phyloP scores from a whole-genome alignment of 2,888 invertebrate species.

The Dasypolia templi region DNA sequence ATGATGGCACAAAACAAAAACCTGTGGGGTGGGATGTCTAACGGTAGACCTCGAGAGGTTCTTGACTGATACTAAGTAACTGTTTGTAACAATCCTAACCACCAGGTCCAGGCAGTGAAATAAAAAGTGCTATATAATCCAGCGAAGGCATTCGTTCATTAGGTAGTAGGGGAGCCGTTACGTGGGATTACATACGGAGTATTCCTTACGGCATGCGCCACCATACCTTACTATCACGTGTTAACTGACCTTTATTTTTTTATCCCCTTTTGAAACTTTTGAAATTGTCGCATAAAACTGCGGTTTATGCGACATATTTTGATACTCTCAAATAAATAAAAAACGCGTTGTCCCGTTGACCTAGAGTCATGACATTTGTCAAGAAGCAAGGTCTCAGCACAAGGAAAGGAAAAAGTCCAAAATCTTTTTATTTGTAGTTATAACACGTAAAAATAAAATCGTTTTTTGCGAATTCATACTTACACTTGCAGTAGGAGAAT shows the following conservation, averaged over 20 bases:
- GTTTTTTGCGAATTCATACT: no score
- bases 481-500: no score
- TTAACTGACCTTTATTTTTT: slow-evolving; percentile 45
- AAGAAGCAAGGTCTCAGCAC: no score
- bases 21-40: slow-evolving; percentile 63
- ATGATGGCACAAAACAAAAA: slow-evolving; percentile 53
- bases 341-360: no score
- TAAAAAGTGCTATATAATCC: slow-evolving; percentile 67
- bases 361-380: no score
- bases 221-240: slow-evolving; percentile 11
- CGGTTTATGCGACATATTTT: no score
- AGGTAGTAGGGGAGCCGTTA: slow-evolving; percentile 36
- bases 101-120: slow-evolving; percentile 56
- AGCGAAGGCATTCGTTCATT: slow-evolving; percentile 47
- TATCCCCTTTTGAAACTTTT: slow-evolving; percentile 4
- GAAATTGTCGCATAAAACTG: background rate
- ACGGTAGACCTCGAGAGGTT: slow-evolving; percentile 66
- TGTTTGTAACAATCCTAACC: slow-evolving; percentile 75
- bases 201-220: slow-evolving; percentile 15
- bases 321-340: no score
- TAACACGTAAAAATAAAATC: no score
- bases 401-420: no score
- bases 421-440: no score
- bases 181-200: slow-evolving; percentile 17
- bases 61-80: slow-evolving; percentile 67